Base-by-base conservation (phyloP, 2,888 invertebrate genomes). In the Epinotia brunnichana region DNA sequence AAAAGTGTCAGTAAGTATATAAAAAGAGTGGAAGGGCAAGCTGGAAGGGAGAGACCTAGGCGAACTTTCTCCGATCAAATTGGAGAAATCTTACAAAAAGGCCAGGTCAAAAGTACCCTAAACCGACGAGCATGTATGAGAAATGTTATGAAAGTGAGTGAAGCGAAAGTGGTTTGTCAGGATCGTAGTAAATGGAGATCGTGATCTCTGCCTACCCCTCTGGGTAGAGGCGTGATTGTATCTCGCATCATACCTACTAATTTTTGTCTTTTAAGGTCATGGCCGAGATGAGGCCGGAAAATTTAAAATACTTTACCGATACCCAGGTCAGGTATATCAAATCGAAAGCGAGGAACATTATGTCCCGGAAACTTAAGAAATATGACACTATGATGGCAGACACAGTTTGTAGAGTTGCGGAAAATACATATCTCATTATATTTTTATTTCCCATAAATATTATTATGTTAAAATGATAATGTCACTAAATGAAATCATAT, bases 281-380 rank as follows among this genome's bases (percentile, higher is more conserved):
- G 87, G 63, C 83, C 59, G 82, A 83, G 61, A 92, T 92, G 80
- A 80, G 84, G 3, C 77, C 88, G 17, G 73, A 81, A 10, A 87
- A 79, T 53, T 75, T 92, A 51, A 81, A 77, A 69, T 78, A 85
- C 60, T 78, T 92, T 3, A 88, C 89, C 1, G 86, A 88, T 5
- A 74, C 76, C 44, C 92, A 92, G 75, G 73, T 87, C 2, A 80
- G 81, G 2, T 84, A 87, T 69, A 77, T 92, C 2, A 78, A 81
- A 2, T 81, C 82, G 9, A 91, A 86, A 71, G 76, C 90, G 0
- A 76, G 83, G 1, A 91, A 89, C 56, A 89, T 92, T 56, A 78
- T 90, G 15, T 82, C 84, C 0, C 87, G 81, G 62, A 91, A 89
- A 78, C 70, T 91, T 13, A 84, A 82, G 21, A 59, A 21, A 1